Percentiles rank a stretch among this genome's conserved stretches.
Conservation (phyloP, 2,888 invertebrate species). For the Hypomecis punctinalis region DNA sequence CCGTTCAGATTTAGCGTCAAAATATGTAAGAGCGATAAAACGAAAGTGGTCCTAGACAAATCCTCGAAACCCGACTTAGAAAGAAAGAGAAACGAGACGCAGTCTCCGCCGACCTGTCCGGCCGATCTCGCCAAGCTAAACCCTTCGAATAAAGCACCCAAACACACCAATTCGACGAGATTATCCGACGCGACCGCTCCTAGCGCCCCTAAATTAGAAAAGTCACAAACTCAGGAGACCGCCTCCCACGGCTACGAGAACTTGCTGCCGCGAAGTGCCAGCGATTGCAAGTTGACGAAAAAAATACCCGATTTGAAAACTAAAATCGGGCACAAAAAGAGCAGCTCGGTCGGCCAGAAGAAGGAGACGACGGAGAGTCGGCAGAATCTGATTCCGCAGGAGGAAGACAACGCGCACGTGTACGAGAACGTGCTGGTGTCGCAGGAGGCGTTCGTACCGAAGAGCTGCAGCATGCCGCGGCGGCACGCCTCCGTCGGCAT, state of each 20-base stretch:
- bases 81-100: conserved; percentile 66
- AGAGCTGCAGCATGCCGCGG: conserved; percentile 80
- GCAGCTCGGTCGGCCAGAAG: conserved; percentile 77
- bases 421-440: conserved; percentile 75
- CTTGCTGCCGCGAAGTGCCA: conserved; percentile 74
- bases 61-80: conserved; percentile 81
- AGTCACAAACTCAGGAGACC: conserved; percentile 55
- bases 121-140: conserved; percentile 64
- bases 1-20: conserved; percentile 94
- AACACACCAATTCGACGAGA: conserved; percentile 65
- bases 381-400: conserved; percentile 76
- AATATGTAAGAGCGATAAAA: conserved; percentile 89
- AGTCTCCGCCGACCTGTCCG: conserved; percentile 53
- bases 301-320: conserved; percentile 64
- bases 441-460: conserved; percentile 69
- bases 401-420: conserved; percentile 75
- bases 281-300: conserved; percentile 75
- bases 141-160: conserved; percentile 62
- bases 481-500: conserved; percentile 67
- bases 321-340: conserved; percentile 73
- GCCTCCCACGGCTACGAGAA: conserved; percentile 72
- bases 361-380: conserved; percentile 78
- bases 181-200: conserved; percentile 50
- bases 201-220: conserved; percentile 59
- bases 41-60: conserved; percentile 86